These are phyloP conservation scores for Oreochromis grahami DNA, from an alignment of 2,797 vertebrate genomes.

Conservation along the genomic window DNA sequence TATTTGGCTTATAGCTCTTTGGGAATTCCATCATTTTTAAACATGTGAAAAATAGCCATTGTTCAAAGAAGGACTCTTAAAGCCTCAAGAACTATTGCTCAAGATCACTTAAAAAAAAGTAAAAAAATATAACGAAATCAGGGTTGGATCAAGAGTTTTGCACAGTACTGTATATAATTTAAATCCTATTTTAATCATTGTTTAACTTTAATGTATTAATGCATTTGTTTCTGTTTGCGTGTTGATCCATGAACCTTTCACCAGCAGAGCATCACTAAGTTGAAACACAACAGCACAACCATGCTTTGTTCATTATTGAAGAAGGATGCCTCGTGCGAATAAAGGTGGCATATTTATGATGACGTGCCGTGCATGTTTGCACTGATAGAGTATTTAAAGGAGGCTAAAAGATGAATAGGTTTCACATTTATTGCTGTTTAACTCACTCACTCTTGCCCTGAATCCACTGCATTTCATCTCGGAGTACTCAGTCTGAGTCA, in stretches of 20 bases:
- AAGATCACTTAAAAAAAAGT: background rate
- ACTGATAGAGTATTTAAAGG: constrained; percentile 26
- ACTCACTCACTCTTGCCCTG: background rate
- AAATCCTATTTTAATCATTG: background rate
- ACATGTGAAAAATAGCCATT: background rate
- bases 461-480: background rate
- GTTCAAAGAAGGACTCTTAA: background rate
- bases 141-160: background rate
- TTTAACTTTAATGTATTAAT: background rate
- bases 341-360: constrained; percentile 39
- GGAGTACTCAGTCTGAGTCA: background rate
- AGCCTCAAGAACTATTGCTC: background rate
- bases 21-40: background rate
- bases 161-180: background rate
- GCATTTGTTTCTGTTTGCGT: background rate
- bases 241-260: background rate
- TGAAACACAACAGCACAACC: constrained; percentile 10
- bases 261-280: constrained; percentile 19
- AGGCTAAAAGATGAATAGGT: constrained; percentile 34
- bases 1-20: background rate
- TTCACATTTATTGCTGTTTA: background rate
- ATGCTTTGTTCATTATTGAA: constrained; percentile 44
- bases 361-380: background rate
- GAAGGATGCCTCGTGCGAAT: constrained; percentile 24
- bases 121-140: background rate